A percentile compares a stretch with the other conserved stretches of the same genome.
phyloP scores from a whole-genome alignment of 2,113 vertebrate genomes.

The Thymallus thymallus region DNA sequence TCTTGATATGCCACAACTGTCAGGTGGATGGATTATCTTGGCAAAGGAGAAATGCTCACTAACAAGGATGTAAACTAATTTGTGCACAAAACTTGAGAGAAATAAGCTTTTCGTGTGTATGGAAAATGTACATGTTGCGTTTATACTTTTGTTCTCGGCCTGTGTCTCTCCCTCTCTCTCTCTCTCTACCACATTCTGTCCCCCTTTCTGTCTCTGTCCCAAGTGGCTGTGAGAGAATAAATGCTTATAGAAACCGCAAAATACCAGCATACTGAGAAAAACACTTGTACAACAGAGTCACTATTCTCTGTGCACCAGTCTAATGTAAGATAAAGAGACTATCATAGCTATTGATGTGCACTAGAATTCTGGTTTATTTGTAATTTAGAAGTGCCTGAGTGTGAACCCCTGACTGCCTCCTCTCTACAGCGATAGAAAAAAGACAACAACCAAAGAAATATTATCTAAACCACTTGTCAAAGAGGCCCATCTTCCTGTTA shows the following conservation, averaged over 20 bases:
- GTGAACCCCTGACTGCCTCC: slow-evolving; percentile 30
- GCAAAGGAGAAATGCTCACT: too few relatives aligned
- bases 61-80: too few relatives aligned
- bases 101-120: too few relatives aligned
- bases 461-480: slow-evolving; percentile 49
- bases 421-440: slow-evolving; percentile 18
- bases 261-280: not conserved
- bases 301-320: too few relatives aligned
- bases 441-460: slow-evolving; percentile 35
- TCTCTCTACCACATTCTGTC: too few relatives aligned
- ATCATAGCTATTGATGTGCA: not conserved
- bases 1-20: too few relatives aligned
- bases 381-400: not conserved
- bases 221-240: not conserved
- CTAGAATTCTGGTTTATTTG: not conserved
- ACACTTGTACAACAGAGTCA: not conserved
- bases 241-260: not conserved
- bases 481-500: slow-evolving; percentile 33
- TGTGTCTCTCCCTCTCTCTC: too few relatives aligned
- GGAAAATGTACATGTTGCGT: too few relatives aligned
- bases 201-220: not conserved
- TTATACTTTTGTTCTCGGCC: too few relatives aligned
- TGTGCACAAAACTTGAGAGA: too few relatives aligned
- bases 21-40: too few relatives aligned
- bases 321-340: not conserved